Evolutionary conservation across 1,140 invertebrate species (phyloP), one percentile per base, ranked within the genome.

Genomic region (Cyrtorhinus lividipennis): DNA sequence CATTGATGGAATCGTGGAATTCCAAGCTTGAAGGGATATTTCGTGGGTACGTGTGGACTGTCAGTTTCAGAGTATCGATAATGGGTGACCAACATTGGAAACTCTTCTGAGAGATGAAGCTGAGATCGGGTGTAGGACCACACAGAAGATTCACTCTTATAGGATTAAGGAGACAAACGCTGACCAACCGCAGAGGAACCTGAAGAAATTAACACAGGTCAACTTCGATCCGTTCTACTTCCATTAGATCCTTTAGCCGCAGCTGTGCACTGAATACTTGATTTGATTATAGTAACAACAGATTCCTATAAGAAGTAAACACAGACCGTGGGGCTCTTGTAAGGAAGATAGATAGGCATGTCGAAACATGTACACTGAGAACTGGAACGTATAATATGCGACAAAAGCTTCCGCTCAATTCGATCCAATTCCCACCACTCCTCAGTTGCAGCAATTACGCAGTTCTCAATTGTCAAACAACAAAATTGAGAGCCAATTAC

Each of bases 271-370:
- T n/a, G n/a, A n/a, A n/a, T n/a, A n/a, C n/a, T n/a, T n/a, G n/a
- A n/a, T n/a, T n/a, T n/a, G n/a, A n/a, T n/a, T n/a, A n/a, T n/a
- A n/a, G n/a, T n/a, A n/a, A n/a, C n/a, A n/a, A n/a, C n/a, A n/a
- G n/a, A n/a, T n/a, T n/a, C n/a, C n/a, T n/a, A n/a, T n/a, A n/a
- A n/a, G n/a, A n/a, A n/a, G n/a, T n/a, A n/a, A n/a, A n/a, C n/a
- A n/a, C n/a, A n/a, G n/a, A 88, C 87, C 71, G 82, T 85, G 27
- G 89, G 88, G 72, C 88, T 92, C 72, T 83, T 88, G 48, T 84
- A 78, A 5, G 89, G 88, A 25, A 92, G 75, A 75, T 87, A 93
- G 8, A 92, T 81, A 8, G 88, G 83, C 44, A 89, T 78, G 73
- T 92, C 89, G 67, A 83, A 77, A 0, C 83, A 76, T 1, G 83